Conservation (phyloP, 2,888 invertebrate genomes). For the Caradrina clavipalpis region DNA sequence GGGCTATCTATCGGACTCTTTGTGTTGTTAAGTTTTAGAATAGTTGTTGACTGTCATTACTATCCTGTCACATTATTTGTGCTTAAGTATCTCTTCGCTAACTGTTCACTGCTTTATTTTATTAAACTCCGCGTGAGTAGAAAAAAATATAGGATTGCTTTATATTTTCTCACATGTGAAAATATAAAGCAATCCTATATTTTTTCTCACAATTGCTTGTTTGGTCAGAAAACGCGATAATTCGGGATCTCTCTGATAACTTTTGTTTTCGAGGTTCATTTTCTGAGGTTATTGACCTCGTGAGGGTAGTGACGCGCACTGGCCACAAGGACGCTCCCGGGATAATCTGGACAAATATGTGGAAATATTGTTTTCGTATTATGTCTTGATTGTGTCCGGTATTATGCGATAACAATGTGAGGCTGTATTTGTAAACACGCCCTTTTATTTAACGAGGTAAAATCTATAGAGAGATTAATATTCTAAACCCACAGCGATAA, state of each 20-base stretch:
- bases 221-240: slow-evolving; percentile 6
- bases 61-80: not conserved
- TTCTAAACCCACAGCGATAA: not conserved
- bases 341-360: slow-evolving; percentile 11
- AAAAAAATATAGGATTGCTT: not conserved
- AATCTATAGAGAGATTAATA: too few species aligned
- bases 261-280: slow-evolving; percentile 40
- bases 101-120: not conserved
- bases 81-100: not conserved
- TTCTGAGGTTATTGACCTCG: slow-evolving; percentile 24
- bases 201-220: not conserved
- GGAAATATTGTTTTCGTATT: slow-evolving; percentile 1
- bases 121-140: not conserved
- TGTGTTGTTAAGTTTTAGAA: not conserved
- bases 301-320: slow-evolving; percentile 25
- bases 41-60: not conserved
- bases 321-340: not conserved
- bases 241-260: slow-evolving; percentile 13
- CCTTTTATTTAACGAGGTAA: too few species aligned
- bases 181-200: not conserved
- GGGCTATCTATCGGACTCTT: not conserved
- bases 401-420: not conserved
- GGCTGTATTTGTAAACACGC: not conserved
- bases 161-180: too few species aligned
- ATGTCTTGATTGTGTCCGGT: not conserved